phyloP scores from a whole-genome alignment of 2,113 vertebrate species.

The Rhadina sibilatrix region DNA sequence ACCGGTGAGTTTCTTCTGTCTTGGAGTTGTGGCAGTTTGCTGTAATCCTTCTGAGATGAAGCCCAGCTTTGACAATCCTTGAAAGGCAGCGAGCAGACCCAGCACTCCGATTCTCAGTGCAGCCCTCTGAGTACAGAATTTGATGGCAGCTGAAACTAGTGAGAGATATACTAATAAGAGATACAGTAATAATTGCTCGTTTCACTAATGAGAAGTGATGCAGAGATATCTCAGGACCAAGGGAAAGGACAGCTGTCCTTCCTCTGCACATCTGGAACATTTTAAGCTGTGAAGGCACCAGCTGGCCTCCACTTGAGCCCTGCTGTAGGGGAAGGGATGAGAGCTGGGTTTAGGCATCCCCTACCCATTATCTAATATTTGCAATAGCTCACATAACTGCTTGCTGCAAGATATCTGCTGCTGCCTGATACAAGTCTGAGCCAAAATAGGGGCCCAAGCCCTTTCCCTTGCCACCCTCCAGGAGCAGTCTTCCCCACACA shows the following conservation, averaged over 20 bases:
- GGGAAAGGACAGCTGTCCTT: background rate
- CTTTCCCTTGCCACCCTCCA: background rate
- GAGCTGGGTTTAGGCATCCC: background rate
- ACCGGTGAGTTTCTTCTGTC: background rate
- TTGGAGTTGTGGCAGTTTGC: background rate
- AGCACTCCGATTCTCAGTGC: background rate
- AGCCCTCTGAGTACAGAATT: background rate
- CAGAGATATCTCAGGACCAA: background rate
- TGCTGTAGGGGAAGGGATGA: background rate
- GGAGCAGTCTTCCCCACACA: fast-evolving
- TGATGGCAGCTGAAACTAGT: background rate
- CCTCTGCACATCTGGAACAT: background rate
- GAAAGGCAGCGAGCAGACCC: background rate
- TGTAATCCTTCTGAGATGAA: background rate
- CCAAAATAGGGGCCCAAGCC: background rate
- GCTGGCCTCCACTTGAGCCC: background rate
- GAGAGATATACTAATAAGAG: background rate
- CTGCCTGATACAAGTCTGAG: background rate
- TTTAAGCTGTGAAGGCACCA: background rate
- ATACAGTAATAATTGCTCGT: background rate
- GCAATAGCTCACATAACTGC: background rate
- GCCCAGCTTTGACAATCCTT: background rate
- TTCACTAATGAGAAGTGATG: background rate
- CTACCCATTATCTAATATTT: background rate
- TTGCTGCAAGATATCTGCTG: background rate